A percentile compares a stretch with the other conserved stretches of the same genome.
Evolutionary conservation across 2,888 invertebrate genomes (phyloP).

Genomic region (Yponomeuta sedellus): DNA sequence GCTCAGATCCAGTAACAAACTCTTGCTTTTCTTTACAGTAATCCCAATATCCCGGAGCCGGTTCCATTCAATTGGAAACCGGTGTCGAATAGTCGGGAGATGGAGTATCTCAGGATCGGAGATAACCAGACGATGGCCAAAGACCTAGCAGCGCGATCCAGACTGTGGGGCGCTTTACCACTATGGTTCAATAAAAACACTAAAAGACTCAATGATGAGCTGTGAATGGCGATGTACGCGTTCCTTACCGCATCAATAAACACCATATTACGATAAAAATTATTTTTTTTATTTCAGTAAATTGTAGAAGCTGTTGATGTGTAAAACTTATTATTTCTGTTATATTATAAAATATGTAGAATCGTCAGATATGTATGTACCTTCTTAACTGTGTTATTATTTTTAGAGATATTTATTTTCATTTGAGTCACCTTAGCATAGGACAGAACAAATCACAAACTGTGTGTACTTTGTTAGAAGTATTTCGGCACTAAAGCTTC

Average conservation of each 20-base stretch:
- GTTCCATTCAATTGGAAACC: slow-evolving; percentile 78
- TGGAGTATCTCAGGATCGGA: slow-evolving; percentile 76
- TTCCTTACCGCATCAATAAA: slow-evolving; percentile 58
- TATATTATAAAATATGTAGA: no score
- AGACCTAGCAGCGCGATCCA: slow-evolving; percentile 73
- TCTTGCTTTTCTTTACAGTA: slow-evolving; percentile 61
- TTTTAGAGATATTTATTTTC: no score
- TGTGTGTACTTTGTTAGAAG: no score
- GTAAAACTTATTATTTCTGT: no score
- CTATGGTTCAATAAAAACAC: slow-evolving; percentile 50
- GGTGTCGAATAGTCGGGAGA: slow-evolving; percentile 53
- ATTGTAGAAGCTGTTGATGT: no score
- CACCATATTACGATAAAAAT: background rate
- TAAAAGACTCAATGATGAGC: background rate
- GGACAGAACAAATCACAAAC: no score
- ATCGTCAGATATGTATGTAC: no score
- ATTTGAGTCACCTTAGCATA: no score
- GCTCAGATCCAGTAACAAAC: background rate
- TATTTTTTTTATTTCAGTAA: background rate
- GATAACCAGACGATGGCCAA: slow-evolving; percentile 67
- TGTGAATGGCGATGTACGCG: slow-evolving; percentile 38
- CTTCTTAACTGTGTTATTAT: no score
- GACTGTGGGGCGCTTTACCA: slow-evolving; percentile 79
- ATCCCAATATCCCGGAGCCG: slow-evolving; percentile 74
- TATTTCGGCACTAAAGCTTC: no score